Conservation (phyloP, 1,140 invertebrate genomes). For the Apis cerana region DNA sequence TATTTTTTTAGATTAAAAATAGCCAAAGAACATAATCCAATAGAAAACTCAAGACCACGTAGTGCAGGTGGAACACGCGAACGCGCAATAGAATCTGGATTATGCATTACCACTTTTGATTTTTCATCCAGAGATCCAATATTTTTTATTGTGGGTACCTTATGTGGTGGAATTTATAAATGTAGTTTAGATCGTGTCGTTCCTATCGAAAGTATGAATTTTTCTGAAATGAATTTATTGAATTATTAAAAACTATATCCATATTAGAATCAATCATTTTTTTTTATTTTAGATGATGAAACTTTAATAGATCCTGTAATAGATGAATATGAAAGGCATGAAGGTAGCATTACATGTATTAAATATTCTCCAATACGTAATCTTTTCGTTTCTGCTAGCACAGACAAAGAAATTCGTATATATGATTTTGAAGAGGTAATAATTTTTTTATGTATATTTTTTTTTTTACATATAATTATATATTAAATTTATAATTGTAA, state of each 20-base stretch:
- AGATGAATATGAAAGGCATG: conserved; percentile 76
- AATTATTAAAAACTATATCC: background rate
- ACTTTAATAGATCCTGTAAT: conserved; percentile 76
- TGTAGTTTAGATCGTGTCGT: conserved; percentile 71
- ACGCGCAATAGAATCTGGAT: conserved; percentile 75
- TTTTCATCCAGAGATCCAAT: conserved; percentile 72
- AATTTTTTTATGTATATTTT: background rate
- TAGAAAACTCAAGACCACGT: conserved; percentile 73
- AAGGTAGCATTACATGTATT: conserved; percentile 75
- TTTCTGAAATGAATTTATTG: too few relatives aligned
- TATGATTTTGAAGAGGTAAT: conserved; percentile 76
- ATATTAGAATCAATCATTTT: conserved; percentile 16
- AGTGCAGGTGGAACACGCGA: conserved; percentile 75
- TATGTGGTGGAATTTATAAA: conserved; percentile 78
- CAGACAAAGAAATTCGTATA: conserved; percentile 78
- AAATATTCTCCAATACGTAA: conserved; percentile 74
- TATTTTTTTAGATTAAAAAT: conserved; percentile 72
- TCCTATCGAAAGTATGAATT: conserved; percentile 68
- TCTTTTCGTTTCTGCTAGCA: conserved; percentile 73
- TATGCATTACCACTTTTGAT: conserved; percentile 77
- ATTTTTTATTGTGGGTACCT: conserved; percentile 77
- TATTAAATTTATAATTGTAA: too few relatives aligned
- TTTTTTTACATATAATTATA: background rate
- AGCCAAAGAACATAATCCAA: conserved; percentile 77
- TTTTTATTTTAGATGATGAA: conserved; percentile 66